phyloP scores from a whole-genome alignment of 2,888 invertebrate species.

The Leuctra nigra region DNA sequence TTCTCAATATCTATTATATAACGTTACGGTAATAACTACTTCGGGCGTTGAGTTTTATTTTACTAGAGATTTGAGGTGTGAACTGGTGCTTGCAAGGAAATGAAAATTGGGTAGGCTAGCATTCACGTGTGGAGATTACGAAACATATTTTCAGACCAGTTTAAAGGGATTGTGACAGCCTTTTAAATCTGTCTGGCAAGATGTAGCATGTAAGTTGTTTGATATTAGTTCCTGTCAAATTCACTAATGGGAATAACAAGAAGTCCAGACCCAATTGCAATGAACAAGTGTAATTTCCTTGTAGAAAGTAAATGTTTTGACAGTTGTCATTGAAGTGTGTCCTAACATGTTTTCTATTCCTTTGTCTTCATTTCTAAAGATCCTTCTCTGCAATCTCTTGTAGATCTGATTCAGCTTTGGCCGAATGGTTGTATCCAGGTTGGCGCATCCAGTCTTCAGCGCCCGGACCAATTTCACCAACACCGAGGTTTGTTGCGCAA shows the following conservation, averaged over 20 bases:
- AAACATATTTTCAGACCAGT: not conserved
- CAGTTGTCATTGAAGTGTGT: conserved; percentile 9
- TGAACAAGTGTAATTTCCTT: not conserved
- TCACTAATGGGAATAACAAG: too few relatives aligned
- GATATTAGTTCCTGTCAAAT: too few relatives aligned
- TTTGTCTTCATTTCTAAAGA: not conserved
- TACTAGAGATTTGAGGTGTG: not conserved
- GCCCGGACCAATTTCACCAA: conserved; percentile 12
- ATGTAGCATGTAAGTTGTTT: too few relatives aligned
- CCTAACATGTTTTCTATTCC: conserved; percentile 12
- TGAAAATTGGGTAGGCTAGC: not conserved
- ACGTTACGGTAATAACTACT: not conserved
- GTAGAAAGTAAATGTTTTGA: not conserved
- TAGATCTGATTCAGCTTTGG: conserved; percentile 10
- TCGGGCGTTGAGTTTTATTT: not conserved
- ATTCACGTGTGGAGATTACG: conserved; percentile 15
- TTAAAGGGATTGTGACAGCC: too few relatives aligned
- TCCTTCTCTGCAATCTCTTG: not conserved
- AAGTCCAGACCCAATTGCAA: too few relatives aligned
- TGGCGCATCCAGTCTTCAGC: conserved; percentile 3
- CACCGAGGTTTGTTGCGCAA: conserved; percentile 4
- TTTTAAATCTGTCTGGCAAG: too few relatives aligned
- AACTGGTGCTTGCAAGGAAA: not conserved
- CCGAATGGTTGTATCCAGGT: conserved; percentile 14
- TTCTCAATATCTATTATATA: not conserved